Conservation (phyloP, 2,888 invertebrate genomes). For the Ashinkailepas kermadecensis region DNA sequence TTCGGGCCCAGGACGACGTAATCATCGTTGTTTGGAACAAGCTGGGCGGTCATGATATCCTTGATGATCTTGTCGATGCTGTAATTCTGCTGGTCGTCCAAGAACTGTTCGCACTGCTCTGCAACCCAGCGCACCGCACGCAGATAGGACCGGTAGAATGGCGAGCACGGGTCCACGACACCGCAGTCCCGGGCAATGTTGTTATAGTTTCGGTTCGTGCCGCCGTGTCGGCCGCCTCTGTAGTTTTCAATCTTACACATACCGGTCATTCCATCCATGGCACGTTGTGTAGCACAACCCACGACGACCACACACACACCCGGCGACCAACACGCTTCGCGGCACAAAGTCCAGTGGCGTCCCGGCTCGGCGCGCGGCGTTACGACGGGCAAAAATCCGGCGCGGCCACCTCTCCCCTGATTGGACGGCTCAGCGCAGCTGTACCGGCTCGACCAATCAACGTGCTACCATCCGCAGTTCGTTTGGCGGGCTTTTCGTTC, state of each 20-base stretch:
- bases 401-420: background rate
- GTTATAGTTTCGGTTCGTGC: background rate
- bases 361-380: background rate
- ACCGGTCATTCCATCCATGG: background rate
- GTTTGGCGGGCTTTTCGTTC: slow-evolving; percentile 16
- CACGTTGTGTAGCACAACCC: background rate
- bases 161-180: background rate
- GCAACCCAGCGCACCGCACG: slow-evolving; percentile 13
- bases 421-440: background rate
- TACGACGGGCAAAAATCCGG: background rate
- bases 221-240: background rate
- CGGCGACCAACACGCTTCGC: background rate
- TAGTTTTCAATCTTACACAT: background rate
- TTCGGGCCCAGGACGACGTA: background rate
- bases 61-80: background rate
- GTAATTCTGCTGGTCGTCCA: background rate
- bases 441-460: background rate
- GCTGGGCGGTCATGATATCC: slow-evolving; percentile 2
- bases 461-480: background rate
- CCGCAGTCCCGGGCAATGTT: background rate
- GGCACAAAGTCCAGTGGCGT: background rate
- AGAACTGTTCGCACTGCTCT: background rate
- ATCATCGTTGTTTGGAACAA: background rate
- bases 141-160: slow-evolving; percentile 11
- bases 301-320: background rate